phyloP scores from a whole-genome alignment of 1,140 invertebrate genomes.

The Drosophila pseudoananassae region DNA sequence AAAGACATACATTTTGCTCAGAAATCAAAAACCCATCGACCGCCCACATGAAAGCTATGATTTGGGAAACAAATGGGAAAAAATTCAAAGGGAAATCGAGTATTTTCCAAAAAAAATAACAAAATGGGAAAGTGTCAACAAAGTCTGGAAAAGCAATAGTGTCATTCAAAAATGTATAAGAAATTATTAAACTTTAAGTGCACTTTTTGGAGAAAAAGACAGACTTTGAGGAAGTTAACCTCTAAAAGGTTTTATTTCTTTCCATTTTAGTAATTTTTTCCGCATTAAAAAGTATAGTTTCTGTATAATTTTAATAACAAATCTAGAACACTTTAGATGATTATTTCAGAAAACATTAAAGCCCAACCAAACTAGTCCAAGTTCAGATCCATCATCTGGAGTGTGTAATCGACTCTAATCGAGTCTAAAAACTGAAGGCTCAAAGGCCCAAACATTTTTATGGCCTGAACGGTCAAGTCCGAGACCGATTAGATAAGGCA shows the following conservation, averaged over 20 bases:
- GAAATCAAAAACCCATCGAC: not conserved
- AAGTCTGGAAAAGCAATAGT: too few relatives aligned
- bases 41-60: conserved; percentile 4
- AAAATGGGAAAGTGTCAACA: not conserved
- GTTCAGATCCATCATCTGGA: conserved; percentile 19
- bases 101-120: not conserved
- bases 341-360: conserved; percentile 1
- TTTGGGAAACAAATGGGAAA: not conserved
- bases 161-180: too few relatives aligned
- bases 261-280: too few relatives aligned
- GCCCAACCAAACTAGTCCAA: conserved; percentile 18
- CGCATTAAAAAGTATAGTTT: too few relatives aligned
- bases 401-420: conserved; percentile 26
- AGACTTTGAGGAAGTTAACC: too few relatives aligned
- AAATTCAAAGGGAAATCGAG: not conserved
- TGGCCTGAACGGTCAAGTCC: conserved; percentile 8
- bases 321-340: not conserved
- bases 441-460: not conserved
- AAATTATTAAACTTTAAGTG: too few relatives aligned
- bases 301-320: too few relatives aligned
- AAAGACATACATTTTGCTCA: conserved; percentile 11
- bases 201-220: too few relatives aligned
- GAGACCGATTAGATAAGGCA: conserved; percentile 2
- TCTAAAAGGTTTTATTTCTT: too few relatives aligned
- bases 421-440: conserved; percentile 15